Evolutionary conservation across 2,888 invertebrate genomes (phyloP).

Genomic region (Lithodes maja): DNA sequence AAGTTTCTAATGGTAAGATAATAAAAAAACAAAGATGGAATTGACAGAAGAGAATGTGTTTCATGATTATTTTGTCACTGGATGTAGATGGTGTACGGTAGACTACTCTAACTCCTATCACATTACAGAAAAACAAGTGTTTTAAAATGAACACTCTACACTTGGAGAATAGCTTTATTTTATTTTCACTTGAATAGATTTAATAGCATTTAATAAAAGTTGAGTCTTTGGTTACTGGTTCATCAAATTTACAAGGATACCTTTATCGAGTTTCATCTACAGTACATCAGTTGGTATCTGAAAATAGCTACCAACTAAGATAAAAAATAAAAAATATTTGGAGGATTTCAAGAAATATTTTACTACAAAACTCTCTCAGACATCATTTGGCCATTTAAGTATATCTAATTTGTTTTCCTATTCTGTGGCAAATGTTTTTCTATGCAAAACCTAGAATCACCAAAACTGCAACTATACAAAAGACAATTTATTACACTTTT

Average conservation of each 20-base stretch:
- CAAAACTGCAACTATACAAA: background rate
- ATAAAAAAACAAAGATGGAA: constrained; percentile 25
- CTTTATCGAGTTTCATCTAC: background rate
- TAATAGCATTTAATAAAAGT: background rate
- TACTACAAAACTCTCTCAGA: background rate
- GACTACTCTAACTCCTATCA: constrained; percentile 56
- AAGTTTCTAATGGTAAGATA: constrained; percentile 54
- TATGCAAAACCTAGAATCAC: constrained; percentile 31
- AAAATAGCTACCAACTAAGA: background rate
- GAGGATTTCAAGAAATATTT: constrained; percentile 3
- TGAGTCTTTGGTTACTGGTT: constrained; percentile 37
- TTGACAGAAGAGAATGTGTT: constrained; percentile 44
- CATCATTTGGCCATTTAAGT: constrained; percentile 6
- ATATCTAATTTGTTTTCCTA: background rate
- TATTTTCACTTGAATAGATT: background rate
- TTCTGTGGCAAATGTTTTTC: constrained; percentile 49
- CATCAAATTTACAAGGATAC: background rate
- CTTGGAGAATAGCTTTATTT: constrained; percentile 1
- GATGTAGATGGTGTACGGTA: constrained; percentile 40
- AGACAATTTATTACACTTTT: too few species aligned
- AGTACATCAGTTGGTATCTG: background rate
- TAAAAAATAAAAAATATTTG: constrained; percentile 5
- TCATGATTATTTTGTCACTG: constrained; percentile 59
- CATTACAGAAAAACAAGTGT: constrained; percentile 48
- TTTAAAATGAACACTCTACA: constrained; percentile 37